Evolutionary conservation across 2,113 vertebrate species (phyloP).

Genomic region (Larimichthys crocea): DNA sequence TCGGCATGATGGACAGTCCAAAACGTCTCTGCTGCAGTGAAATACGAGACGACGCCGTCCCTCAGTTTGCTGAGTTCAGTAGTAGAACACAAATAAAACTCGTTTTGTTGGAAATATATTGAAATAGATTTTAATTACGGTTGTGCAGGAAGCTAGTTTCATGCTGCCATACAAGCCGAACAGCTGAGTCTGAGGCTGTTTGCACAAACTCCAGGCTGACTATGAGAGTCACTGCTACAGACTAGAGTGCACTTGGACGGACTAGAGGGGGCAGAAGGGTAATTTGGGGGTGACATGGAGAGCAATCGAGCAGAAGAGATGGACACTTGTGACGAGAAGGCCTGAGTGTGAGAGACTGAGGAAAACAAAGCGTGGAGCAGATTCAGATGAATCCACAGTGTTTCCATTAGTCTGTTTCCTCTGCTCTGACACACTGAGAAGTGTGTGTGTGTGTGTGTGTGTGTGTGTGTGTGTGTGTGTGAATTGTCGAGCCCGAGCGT

Average conservation of each 20-base stretch:
- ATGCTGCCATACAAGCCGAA: background rate
- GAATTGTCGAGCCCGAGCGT: constrained; percentile 28
- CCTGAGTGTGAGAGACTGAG: background rate
- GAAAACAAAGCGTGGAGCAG: background rate
- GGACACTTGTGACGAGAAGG: no score
- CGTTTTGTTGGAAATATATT: background rate
- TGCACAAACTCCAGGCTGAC: background rate
- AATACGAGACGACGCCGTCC: no score
- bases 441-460: background rate
- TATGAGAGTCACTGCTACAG: background rate
- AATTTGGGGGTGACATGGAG: background rate
- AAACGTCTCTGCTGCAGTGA: no score
- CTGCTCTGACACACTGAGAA: background rate
- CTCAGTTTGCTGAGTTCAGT: no score
- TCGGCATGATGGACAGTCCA: no score
- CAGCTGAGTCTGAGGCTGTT: background rate
- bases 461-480: constrained; percentile 26
- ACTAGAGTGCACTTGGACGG: background rate
- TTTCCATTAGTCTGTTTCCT: background rate
- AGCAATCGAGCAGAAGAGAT: background rate
- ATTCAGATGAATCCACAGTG: background rate
- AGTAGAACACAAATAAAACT: no score
- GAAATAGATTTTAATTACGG: background rate
- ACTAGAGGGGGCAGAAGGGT: background rate
- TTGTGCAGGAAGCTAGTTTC: background rate